Base-by-base conservation (phyloP, 2,888 invertebrate species). In the Thecocarcelia acutangulata region DNA sequence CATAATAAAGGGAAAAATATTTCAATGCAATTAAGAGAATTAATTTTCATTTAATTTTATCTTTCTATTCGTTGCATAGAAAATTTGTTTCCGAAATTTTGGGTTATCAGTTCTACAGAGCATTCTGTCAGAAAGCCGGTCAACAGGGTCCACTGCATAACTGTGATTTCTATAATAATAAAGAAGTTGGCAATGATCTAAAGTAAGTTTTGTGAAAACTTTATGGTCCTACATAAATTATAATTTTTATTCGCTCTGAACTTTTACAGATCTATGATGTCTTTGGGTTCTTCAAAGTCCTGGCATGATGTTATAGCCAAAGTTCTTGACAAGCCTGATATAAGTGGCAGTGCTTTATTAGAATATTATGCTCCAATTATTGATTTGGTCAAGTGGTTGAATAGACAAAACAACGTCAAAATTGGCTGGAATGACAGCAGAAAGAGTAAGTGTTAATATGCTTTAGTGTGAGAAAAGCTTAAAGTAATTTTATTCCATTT, bases 141-240 rank as follows among this genome's bases (percentile, higher is more conserved):
- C 93, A 97, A 88, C 94, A 94, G 0, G 92, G 93, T 5, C 94
- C 94, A 8, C 92, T 97, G 8, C 94, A 97, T 74, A 93, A 95
- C 86, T 97, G 97, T 87, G 97, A 97, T 87, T 96, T 97, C 86
- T 96, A 95, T 89, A 92, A 94, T 85, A 96, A 94, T 85, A 92
- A 92, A 2, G 93, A 93, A 50, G 97, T 97, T 58, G 97, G 97
- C 72, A 93, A 94, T 85, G 92, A 93, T 11, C 88, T 95, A 0
- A 92, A 93, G 89, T 89, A 70, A 64, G 84, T 54, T 52, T 17
- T 59, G 5, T 0, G 3, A 3, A 15, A 28, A 19, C 0, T 12
- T 15, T 21, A 9, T 21, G 13, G 4, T 1, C 11, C 1, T 44
- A 13, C 28, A 15, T 24, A 5, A 15, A 50, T 15, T 52, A 0